These are phyloP conservation scores for Rhinoderma darwinii DNA, from an alignment of 2,113 vertebrate species.

Conservation along the genomic window DNA sequence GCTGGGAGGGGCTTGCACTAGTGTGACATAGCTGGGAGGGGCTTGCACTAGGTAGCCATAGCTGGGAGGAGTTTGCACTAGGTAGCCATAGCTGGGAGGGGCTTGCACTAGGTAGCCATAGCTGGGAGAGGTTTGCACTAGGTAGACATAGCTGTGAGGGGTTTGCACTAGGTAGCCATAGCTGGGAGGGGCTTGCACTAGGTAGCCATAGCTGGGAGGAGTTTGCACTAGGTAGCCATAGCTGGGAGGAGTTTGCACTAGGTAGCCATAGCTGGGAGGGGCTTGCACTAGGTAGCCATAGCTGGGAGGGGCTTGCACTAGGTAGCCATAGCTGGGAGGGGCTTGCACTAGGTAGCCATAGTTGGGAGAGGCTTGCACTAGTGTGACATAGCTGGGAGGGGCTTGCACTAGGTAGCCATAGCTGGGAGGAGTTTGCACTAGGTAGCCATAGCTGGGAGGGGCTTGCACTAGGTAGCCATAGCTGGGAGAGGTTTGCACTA, in stretches of 20 bases:
- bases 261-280: not conserved
- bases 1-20: not conserved
- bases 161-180: too few species aligned
- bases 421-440: too few species aligned
- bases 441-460: not conserved
- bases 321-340: not conserved
- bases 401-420: not conserved
- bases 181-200: not conserved
- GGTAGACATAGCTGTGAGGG: too few species aligned
- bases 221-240: not conserved
- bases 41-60: not conserved
- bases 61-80: not conserved
- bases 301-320: not conserved
- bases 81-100: not conserved
- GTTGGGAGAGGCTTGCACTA: too few species aligned
- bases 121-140: not conserved
- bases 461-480: not conserved
- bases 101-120: not conserved
- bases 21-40: not conserved
- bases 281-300: not conserved
- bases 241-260: not conserved
- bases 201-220: not conserved
- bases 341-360: not conserved
- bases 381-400: not conserved
- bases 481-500: not conserved